Base-by-base conservation (phyloP, 1,140 invertebrate genomes). In the Eumeta japonica region DNA sequence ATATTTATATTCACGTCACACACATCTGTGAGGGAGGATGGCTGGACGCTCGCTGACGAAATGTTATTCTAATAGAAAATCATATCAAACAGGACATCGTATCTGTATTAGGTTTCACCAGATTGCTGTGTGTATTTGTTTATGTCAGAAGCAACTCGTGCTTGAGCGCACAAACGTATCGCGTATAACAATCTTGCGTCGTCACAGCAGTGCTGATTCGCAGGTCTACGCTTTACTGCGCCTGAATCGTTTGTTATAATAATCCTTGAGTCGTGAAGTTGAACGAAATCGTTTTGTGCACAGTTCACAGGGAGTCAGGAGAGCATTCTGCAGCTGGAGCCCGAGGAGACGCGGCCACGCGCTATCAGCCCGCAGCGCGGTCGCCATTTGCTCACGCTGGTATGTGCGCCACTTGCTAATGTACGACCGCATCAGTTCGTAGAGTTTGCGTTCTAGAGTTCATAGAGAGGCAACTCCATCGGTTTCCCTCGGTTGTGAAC, bases 281-380 rank as follows among this genome's bases (percentile, higher is more conserved):
- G n/a, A n/a, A n/a, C n/a, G n/a, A n/a, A n/a, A n/a, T n/a, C 37
- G 35, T 16, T 37, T 34, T 28, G 31, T 18, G 48, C 58, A 5
- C 71, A 86, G 83, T 88, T 87, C 59, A 83, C 85, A 24, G 87
- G 87, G 41, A 89, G 87, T 58, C 86, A 88, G 65, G 87, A 89
- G 66, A 89, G 87, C 56, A 85, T 87, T 45, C 58, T 86, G 28
- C 84, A 87, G 51, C 66, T 87, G 39, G 84, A 86, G 35, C 72
- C 79, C 29, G 83, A 85, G 39, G 82, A 73, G 36, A 54, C 66
- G 1, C 55, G 71, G 18, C 55, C 59, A 32, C 56, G 60, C 27
- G 57, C 64, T 15, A 52, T 71, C 41, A 66, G 60, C 31, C 64
- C 67, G 16, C 49, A 52, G 2, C 29, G 61, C 3, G 51, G 51